Conservation (phyloP, 1,140 invertebrate genomes). For the Cepaea nemoralis region DNA sequence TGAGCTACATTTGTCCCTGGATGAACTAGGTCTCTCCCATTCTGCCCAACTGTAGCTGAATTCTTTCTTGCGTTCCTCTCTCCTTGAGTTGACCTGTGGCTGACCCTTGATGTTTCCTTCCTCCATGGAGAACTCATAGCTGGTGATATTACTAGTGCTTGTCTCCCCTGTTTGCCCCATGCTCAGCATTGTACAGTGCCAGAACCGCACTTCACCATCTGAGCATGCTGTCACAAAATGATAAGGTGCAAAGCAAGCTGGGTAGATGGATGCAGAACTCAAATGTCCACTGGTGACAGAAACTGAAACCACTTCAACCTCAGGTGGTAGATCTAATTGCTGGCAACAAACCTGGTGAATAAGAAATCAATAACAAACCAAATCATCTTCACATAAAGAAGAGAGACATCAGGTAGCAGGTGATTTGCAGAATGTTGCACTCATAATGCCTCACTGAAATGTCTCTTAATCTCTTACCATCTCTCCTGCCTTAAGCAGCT, state of each 20-base stretch:
- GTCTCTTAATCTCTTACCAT: too few species aligned
- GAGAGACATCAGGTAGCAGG: too few species aligned
- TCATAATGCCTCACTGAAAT: too few species aligned
- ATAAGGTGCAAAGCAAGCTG: constrained; percentile 96
- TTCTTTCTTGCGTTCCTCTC: constrained; percentile 44
- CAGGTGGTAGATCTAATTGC: constrained; percentile 86
- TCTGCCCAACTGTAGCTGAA: constrained; percentile 84
- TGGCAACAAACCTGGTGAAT: constrained; percentile 82
- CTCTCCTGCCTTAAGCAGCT: too few species aligned
- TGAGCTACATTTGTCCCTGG: constrained; percentile 80
- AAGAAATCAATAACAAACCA: constrained; percentile 26
- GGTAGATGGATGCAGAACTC: constrained; percentile 98
- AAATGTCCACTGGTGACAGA: constrained; percentile 94
- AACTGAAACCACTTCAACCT: constrained; percentile 91
- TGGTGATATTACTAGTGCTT: constrained; percentile 48
- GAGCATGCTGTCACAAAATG: constrained; percentile 87
- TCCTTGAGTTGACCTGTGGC: constrained; percentile 18
- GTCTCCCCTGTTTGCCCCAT: constrained; percentile 35
- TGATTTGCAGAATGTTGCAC: too few species aligned
- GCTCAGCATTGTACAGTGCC: constrained; percentile 80
- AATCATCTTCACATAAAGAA: too few species aligned
- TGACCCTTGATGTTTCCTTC: constrained; percentile 43
- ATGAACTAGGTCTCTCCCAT: constrained; percentile 89
- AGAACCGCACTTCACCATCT: constrained; percentile 77
- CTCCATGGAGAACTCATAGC: constrained; percentile 62